Base-by-base conservation (phyloP, 2,888 invertebrate species). In the Gibbula magus region DNA sequence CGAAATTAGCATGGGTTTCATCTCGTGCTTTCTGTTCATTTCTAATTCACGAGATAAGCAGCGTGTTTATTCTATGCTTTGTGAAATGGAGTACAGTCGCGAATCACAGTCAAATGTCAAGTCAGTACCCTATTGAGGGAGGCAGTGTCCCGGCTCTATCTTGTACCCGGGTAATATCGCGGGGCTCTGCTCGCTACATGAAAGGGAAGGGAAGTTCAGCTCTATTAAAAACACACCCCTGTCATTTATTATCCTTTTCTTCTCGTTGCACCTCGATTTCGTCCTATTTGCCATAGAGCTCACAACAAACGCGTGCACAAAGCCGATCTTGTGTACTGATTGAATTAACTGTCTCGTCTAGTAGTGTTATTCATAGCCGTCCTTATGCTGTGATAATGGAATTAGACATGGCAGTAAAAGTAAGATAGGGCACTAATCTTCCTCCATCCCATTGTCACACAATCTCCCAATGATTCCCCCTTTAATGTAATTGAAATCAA, bases 401-500 rank as follows among this genome's bases (percentile, higher is more conserved):
- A 81, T 81, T 81, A 81, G 78, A 78, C 70, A 61, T 78, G 81
- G 78, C 79, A 78, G 78, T 76, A 76, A 70, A 78, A 80, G 80
- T 77, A 77, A 80, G 80, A 74, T 56, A 79, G 75, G 54, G 66
- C 66, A 74, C 78, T 82, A 82, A 82, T 82, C 82, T 82, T 75
- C 74, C 80, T 29, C 73, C 67, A 80, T 80, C 79, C 79, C 76
- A 82, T 82, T 82, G 82, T 82, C 80, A 76, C 77, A 73, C 54
- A 39, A 80, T 54, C 75, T 66, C 76, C 56, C 77, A 75, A 76
- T 77, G 79, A 80, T 80, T 80, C 77, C 75, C 76, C 82, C 80
- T 82, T 80, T 82, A 80, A 82, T 82, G 82, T 82, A 82, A 82
- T 82, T 82, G 82, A 82, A 82, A 80, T 80, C 70, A 70, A 70